Evolutionary conservation across 1,140 invertebrate genomes (phyloP).

Genomic region (Akabosia matsudoensis): DNA sequence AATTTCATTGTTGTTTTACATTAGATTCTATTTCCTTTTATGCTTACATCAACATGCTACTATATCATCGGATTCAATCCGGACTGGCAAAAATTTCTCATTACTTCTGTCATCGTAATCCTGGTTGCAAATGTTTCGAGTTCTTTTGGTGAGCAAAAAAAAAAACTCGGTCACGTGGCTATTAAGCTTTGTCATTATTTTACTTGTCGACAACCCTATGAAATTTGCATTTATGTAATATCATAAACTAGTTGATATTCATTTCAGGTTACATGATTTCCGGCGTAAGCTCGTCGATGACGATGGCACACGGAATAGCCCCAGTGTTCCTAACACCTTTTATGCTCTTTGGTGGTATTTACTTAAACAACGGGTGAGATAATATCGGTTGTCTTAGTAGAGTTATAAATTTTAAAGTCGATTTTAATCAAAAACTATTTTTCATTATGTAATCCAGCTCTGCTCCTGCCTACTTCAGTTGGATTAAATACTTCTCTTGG

Average conservation of each 20-base stretch:
- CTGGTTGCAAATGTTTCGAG: slow-evolving; percentile 54
- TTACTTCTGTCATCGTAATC: slow-evolving; percentile 50
- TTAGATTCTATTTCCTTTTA: slow-evolving; percentile 59
- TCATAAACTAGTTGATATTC: too few relatives aligned
- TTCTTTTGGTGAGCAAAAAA: slow-evolving; percentile 56
- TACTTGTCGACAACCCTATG: too few relatives aligned
- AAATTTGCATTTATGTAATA: too few relatives aligned
- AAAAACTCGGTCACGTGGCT: too few relatives aligned
- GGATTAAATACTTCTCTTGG: slow-evolving; percentile 58
- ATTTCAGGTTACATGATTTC: slow-evolving; percentile 31
- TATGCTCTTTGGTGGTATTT: slow-evolving; percentile 58
- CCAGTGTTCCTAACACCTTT: slow-evolving; percentile 57
- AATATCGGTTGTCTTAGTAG: not conserved
- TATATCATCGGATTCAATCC: slow-evolving; percentile 53
- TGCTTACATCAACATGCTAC: slow-evolving; percentile 55
- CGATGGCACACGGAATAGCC: slow-evolving; percentile 60
- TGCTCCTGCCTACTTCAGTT: slow-evolving; percentile 55
- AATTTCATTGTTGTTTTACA: too few relatives aligned
- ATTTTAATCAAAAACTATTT: too few relatives aligned
- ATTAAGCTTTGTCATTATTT: too few relatives aligned
- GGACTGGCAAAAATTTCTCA: slow-evolving; percentile 49
- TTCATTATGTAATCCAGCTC: too few relatives aligned
- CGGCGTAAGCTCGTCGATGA: slow-evolving; percentile 31
- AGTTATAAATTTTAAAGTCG: not conserved
- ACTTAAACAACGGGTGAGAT: slow-evolving; percentile 54